Evolutionary conservation across 2,888 invertebrate genomes (phyloP).

Genomic region (Drosophila helvetica): DNA sequence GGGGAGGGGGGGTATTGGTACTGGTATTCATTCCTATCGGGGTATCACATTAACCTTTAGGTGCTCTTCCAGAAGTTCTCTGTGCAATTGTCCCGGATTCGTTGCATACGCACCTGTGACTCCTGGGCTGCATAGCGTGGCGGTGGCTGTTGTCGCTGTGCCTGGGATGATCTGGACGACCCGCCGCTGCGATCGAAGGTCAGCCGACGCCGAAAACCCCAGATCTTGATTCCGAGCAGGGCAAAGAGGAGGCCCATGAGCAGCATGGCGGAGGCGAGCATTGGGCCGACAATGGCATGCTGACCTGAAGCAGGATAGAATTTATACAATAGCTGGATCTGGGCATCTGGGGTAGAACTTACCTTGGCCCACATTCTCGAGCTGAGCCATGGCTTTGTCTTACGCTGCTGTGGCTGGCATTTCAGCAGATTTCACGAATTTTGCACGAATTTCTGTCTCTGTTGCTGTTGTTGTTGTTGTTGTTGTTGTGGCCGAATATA

Average conservation of each 20-base stretch:
- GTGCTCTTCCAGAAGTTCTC: conserved; percentile 48
- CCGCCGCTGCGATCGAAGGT: conserved; percentile 64
- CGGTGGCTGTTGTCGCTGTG: conserved; percentile 39
- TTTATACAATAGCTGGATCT: not conserved
- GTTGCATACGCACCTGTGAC: conserved; percentile 59
- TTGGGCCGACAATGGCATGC: conserved; percentile 42
- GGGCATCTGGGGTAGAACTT: conserved; percentile 24
- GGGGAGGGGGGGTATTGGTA: conserved; percentile 4
- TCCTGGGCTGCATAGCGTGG: conserved; percentile 71
- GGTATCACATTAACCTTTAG: conserved; percentile 59
- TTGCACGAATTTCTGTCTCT: conserved; percentile 44
- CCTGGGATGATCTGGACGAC: not conserved
- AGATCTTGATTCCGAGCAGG: conserved; percentile 84
- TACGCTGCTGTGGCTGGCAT: conserved; percentile 49
- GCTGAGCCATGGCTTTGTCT: conserved; percentile 63
- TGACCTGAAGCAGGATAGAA: conserved; percentile 38
- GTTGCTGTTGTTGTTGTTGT: conserved; percentile 10
- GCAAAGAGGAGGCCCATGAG: conserved; percentile 76
- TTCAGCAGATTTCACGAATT: conserved; percentile 26
- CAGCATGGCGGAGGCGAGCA: conserved; percentile 52
- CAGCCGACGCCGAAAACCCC: conserved; percentile 85
- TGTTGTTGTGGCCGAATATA: conserved; percentile 16
- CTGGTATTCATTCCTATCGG: conserved; percentile 39
- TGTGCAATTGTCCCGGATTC: conserved; percentile 20
- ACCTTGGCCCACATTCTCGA: conserved; percentile 67